phyloP scores from a whole-genome alignment of 2,797 vertebrate species.

The Gallinago stenura region DNA sequence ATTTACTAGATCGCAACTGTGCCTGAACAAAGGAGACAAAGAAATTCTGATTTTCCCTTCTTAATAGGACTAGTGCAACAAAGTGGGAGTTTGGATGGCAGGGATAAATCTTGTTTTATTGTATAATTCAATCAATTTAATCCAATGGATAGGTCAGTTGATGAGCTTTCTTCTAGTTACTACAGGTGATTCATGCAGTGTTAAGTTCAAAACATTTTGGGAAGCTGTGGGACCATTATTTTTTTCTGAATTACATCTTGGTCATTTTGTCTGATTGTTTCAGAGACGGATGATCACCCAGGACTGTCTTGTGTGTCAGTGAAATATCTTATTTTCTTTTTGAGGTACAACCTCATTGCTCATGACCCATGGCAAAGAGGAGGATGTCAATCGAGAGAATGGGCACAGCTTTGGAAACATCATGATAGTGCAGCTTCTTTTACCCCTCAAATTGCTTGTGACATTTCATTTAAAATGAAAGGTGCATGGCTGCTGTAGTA shows the following conservation, averaged over 20 bases:
- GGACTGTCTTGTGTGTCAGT: fast-evolving
- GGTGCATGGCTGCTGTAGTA: not conserved
- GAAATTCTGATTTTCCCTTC: not conserved
- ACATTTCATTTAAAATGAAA: conserved; percentile 27
- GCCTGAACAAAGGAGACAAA: not conserved
- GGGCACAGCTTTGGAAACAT: not conserved
- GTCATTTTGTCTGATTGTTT: not conserved
- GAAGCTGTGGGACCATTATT: not conserved
- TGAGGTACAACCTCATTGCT: not conserved
- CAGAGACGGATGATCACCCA: not conserved
- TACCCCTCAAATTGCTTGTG: not conserved
- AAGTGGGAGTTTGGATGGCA: not conserved
- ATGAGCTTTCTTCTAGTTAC: not conserved
- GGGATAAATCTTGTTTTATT: not conserved
- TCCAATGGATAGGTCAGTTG: not conserved
- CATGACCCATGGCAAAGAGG: fast-evolving
- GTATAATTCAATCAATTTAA: not conserved
- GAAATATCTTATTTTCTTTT: not conserved
- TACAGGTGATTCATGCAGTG: not conserved
- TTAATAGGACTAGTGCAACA: not conserved
- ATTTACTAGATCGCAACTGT: not conserved
- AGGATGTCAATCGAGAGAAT: not conserved
- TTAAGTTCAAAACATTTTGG: not conserved
- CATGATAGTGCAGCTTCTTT: not conserved
- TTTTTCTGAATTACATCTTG: fast-evolving